These are phyloP conservation scores for Spilosoma lubricipeda DNA, from an alignment of 2,888 invertebrate genomes.

Conservation along the genomic window DNA sequence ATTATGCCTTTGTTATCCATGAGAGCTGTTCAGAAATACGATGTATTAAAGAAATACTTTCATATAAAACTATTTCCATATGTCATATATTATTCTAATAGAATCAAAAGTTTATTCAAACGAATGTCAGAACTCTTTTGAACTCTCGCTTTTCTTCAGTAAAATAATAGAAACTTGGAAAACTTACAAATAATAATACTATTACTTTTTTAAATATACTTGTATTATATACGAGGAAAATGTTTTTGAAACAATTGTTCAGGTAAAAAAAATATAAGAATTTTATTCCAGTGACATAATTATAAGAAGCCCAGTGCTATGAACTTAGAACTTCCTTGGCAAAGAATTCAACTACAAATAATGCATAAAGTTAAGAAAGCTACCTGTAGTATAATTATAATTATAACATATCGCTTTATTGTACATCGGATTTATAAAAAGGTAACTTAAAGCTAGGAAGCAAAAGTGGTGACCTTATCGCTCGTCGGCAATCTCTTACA, in stretches of 20 bases:
- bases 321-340: slow-evolving; percentile 7
- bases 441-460: too few species aligned
- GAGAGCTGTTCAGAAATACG: neutral
- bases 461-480: too few species aligned
- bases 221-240: neutral
- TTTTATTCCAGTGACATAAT: neutral
- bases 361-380: neutral
- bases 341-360: slow-evolving; percentile 11
- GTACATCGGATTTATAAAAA: too few species aligned
- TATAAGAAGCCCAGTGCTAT: neutral
- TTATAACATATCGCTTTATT: neutral
- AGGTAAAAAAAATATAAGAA: neutral
- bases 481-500: too few species aligned
- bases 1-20: neutral
- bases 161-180: neutral
- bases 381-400: neutral
- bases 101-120: slow-evolving; percentile 5
- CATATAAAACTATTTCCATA: neutral
- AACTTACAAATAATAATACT: neutral
- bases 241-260: neutral
- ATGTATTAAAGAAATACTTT: neutral
- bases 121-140: slow-evolving; percentile 7
- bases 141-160: neutral
- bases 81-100: slow-evolving; percentile 17
- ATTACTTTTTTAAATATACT: neutral